These are phyloP conservation scores for Coracopsis vasa DNA, from an alignment of 2,113 vertebrate species.

Conservation along the genomic window DNA sequence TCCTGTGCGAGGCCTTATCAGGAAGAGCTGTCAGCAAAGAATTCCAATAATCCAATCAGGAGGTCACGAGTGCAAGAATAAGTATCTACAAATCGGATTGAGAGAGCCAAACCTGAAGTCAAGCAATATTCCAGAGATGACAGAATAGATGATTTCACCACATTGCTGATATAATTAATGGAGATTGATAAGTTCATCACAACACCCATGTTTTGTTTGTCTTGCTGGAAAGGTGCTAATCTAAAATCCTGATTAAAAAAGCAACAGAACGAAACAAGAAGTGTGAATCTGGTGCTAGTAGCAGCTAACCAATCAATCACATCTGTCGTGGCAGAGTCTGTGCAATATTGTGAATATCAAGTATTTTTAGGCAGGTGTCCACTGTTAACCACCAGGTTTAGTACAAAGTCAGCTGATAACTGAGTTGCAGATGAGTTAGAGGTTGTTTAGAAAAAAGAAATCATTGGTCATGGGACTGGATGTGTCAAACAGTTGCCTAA, in stretches of 20 bases:
- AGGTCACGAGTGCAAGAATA: conserved; percentile 72
- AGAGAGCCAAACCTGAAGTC: conserved; percentile 31
- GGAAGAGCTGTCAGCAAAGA: conserved; percentile 72
- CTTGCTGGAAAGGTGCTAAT: background rate
- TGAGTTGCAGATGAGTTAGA: background rate
- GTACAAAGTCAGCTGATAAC: background rate
- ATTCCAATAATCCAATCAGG: conserved; percentile 73
- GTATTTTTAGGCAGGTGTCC: background rate
- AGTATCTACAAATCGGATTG: conserved; percentile 69
- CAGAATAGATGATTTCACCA: conserved; percentile 50
- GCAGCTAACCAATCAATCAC: background rate
- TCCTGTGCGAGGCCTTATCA: conserved; percentile 62
- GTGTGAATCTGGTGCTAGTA: background rate
- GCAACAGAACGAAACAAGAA: background rate
- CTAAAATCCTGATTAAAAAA: background rate
- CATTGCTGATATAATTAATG: conserved; percentile 26
- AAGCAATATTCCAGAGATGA: conserved; percentile 64
- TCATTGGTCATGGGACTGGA: background rate
- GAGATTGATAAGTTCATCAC: conserved; percentile 25
- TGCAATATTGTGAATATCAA: background rate
- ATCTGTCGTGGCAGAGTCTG: background rate
- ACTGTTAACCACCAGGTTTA: background rate
- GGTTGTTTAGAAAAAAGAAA: background rate
- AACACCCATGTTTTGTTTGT: background rate
- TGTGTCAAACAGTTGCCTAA: background rate